Evolutionary conservation across 2,113 vertebrate genomes (phyloP), one percentile per base, ranked within the genome.

Genomic region (Stercorarius parasiticus): DNA sequence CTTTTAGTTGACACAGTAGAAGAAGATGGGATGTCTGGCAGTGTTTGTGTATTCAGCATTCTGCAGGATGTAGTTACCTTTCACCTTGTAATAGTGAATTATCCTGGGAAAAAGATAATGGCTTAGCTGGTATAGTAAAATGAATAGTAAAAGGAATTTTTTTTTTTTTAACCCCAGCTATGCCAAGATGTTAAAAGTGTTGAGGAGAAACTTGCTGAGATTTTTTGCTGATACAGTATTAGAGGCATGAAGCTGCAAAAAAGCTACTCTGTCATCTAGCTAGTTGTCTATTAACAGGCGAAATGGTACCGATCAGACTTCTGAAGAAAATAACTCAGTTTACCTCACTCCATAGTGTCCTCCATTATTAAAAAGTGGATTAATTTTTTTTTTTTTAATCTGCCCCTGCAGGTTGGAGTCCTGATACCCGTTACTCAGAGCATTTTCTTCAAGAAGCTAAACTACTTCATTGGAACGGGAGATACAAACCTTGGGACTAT

Each of bases 401-500:
- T 93, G 21, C 34, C n/a, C 29, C 6, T 77, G 26, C 85, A 99
- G 99, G 99, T 45, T 99, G 99, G 99, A 99, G 98, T 97, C 99
- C 99, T 15, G 99, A 99, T 86, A 95, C 98, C 36, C 98, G 95
- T 67, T 99, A 99, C 76, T 98, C 99, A 1, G 98, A 99, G 55
- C 98, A 97, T 72, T 98, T 98, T 97, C 98, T 99, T 49, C 98
- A 98, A 93, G 98, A 98, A 86, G 99, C 99, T 4, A 99, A 98
- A 43, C 96, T 99, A 87, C 98, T 99, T 88, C 99, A 99, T 88
- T 99, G 99, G 99, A 99, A 99, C 11, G 99, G 99, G 81, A 98
- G 98, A 38, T 99, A 99, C 42, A 99, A 99, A 76, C 99, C 99
- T 6, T 99, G 99, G 99, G 98, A 98, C 62, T 98, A 98, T 43